phyloP scores from a whole-genome alignment of 1,140 invertebrate genomes.

The Trypoxylus dichotomus region DNA sequence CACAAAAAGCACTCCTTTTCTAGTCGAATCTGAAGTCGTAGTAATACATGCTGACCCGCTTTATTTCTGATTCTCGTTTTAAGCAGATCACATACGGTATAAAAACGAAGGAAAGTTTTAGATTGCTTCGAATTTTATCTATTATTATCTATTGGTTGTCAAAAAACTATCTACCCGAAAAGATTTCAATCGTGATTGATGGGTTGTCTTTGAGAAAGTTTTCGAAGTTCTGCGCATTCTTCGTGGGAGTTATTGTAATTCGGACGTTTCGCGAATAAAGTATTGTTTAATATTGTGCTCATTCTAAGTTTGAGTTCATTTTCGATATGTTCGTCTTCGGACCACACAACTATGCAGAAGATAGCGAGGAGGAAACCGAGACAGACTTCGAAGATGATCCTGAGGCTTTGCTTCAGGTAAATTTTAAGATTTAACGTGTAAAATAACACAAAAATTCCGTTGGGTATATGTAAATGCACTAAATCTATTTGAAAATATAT shows the following conservation, averaged over 20 bases:
- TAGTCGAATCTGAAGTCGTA: neutral
- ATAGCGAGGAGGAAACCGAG: constrained; percentile 33
- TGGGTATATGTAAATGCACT: too few species aligned
- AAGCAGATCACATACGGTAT: constrained; percentile 2
- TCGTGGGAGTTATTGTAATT: neutral
- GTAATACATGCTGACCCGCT: constrained; percentile 25
- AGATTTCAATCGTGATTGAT: constrained; percentile 9
- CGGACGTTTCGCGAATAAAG: neutral
- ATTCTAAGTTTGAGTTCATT: neutral
- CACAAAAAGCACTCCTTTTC: neutral
- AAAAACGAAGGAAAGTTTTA: neutral
- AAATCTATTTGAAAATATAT: too few species aligned
- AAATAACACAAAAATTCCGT: too few species aligned
- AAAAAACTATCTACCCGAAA: neutral
- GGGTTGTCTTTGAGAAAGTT: neutral
- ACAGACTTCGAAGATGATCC: constrained; percentile 39
- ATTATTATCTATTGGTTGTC: neutral
- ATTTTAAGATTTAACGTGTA: neutral
- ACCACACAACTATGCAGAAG: constrained; percentile 36
- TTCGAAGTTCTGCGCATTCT: neutral
- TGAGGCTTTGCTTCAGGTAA: constrained; percentile 42
- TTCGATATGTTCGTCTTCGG: constrained; percentile 45
- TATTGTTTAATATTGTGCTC: neutral
- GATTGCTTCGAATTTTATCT: neutral
- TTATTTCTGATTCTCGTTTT: constrained; percentile 1